phyloP scores from a whole-genome alignment of 2,113 vertebrate genomes.

The Pelmatolapia mariae region DNA sequence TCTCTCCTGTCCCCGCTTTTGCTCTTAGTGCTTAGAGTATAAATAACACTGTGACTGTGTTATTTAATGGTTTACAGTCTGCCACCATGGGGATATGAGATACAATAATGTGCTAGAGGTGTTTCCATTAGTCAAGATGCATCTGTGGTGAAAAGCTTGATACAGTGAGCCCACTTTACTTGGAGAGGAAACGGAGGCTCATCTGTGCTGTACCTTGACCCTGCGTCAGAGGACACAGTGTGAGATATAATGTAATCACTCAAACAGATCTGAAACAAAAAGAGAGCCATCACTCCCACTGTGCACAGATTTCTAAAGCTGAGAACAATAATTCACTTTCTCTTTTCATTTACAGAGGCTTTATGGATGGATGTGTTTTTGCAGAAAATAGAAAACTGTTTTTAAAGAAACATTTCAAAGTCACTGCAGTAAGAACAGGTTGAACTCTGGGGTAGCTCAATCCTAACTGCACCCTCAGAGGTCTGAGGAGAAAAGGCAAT shows the following conservation, averaged over 20 bases:
- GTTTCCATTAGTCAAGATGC: conserved; percentile 61
- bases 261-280: conserved; percentile 43
- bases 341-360: conserved; percentile 16
- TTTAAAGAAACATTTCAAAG: conserved; percentile 33
- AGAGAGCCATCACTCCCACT: conserved; percentile 27
- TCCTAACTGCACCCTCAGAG: neutral
- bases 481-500: neutral
- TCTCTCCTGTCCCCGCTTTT: neutral
- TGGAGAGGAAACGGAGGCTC: neutral
- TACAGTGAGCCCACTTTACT: conserved; percentile 39
- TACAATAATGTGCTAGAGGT: conserved; percentile 53
- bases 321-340: conserved; percentile 18
- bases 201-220: conserved; percentile 35
- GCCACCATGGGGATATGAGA: conserved; percentile 57
- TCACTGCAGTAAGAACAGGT: neutral
- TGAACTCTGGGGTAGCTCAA: neutral
- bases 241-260: conserved; percentile 38
- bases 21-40: conserved; percentile 33
- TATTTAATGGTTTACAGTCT: conserved; percentile 54
- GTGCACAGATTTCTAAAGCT: neutral
- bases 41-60: conserved; percentile 35
- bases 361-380: neutral
- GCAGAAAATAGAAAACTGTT: conserved; percentile 4
- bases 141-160: conserved; percentile 48
- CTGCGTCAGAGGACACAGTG: conserved; percentile 34